phyloP scores from a whole-genome alignment of 2,797 vertebrate genomes.

The Myotis planiceps region DNA sequence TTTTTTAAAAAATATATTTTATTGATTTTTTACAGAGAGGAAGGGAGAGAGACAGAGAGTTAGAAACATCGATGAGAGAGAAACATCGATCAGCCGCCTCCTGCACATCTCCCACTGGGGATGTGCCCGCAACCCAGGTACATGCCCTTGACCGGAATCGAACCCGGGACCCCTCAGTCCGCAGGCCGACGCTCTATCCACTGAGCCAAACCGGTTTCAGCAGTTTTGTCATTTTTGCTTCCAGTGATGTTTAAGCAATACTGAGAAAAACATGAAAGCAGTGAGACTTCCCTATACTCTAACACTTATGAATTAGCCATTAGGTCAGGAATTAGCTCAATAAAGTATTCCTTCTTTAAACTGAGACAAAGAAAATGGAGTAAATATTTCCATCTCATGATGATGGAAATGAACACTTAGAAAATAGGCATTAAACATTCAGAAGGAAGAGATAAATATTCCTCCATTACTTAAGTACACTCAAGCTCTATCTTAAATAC shows the following conservation, averaged over 20 bases:
- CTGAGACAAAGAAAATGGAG: background rate
- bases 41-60: too few species aligned
- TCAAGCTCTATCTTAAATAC: background rate
- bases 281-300: background rate
- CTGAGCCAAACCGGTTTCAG: too few species aligned
- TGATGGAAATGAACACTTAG: background rate
- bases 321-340: background rate
- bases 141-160: too few species aligned
- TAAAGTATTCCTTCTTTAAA: constrained; percentile 4
- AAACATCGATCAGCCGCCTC: too few species aligned
- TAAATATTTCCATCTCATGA: background rate
- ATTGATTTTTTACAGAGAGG: too few species aligned
- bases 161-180: too few species aligned
- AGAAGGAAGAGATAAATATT: background rate
- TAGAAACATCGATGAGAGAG: too few species aligned
- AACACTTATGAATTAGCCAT: background rate
- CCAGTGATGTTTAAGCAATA: background rate
- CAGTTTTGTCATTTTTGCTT: background rate
- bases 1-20: too few species aligned
- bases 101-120: too few species aligned
- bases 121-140: too few species aligned
- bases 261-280: background rate
- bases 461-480: background rate
- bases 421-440: background rate
- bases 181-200: too few species aligned